Evolutionary conservation across 2,888 invertebrate genomes (phyloP), one percentile per base, ranked within the genome.

Genomic region (Tachystola acroxantha): DNA sequence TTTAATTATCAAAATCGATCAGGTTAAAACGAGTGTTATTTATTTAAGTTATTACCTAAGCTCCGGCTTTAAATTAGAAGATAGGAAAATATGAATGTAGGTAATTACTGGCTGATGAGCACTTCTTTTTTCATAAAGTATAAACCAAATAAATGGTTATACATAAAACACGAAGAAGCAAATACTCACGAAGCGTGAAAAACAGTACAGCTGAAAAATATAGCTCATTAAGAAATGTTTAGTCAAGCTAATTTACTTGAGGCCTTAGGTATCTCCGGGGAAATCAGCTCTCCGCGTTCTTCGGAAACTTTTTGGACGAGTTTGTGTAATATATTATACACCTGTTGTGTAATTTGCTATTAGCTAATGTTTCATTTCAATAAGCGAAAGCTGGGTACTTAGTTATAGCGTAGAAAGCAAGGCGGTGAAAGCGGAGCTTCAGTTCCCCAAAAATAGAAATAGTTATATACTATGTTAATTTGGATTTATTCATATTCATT

Each of bases 201-300:
- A 16, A 36, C 30, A 36, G 64, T 57, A 58, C 70, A 55, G 62
- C 63, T 75, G 74, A 72, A 66, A 77, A 77, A 75, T 77, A 68
- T 70, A 63, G 64, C 65, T 74, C 73, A 75, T 76, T 76, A 76
- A 68, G 70, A 57, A 67, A 78, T 80, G 73, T 79, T 81, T 79
- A 80, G 76, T 64, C 59, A 52, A 72, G 69, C 68, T 80, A 78
- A 82, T 82, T 81, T 76, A 71, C 71, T 67, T 67, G 70, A 64
- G 66, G 71, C 66, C 61, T 64, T 53, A 61, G 58, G 57, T 55
- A 61, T 61, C 76, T 66, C 75, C 10, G 38, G 76, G 76, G 82
- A 84, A 84, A 84, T 82, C 78, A 81, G 59, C 61, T 59, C 58
- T 59, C 2, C 24, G 69, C 43, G 46, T 67, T 68, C 66, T 64